A percentile compares a stretch with the other conserved stretches of the same genome.
Evolutionary conservation across 2,113 vertebrate species (phyloP).

Genomic region (Mustela nigripes): DNA sequence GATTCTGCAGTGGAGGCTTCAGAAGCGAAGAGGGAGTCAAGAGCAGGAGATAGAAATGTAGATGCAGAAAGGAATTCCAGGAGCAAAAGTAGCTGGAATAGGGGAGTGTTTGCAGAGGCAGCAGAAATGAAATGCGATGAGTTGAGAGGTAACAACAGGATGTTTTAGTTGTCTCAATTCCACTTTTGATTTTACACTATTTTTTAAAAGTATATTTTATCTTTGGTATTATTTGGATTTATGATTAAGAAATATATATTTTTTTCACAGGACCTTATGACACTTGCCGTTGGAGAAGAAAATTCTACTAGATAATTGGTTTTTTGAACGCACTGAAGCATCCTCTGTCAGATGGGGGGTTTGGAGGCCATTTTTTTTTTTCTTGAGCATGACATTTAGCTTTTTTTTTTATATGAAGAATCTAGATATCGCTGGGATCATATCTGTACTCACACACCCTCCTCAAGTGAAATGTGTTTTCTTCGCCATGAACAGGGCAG

Average conservation of each 20-base stretch:
- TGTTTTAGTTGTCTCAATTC: neutral
- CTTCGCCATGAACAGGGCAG: neutral
- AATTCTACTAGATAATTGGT: neutral
- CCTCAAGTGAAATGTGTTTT: neutral
- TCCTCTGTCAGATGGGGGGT: neutral
- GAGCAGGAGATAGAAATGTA: neutral
- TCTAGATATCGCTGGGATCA: neutral
- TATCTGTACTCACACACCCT: neutral
- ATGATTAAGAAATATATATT: slow-evolving; percentile 22
- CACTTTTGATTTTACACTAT: neutral
- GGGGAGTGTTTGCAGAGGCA: neutral
- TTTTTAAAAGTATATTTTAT: neutral
- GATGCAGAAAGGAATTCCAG: neutral
- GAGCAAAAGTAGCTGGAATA: neutral
- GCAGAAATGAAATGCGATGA: neutral
- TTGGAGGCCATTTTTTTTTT: neutral
- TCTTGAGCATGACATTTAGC: neutral
- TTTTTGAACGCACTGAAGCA: neutral
- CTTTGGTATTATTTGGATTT: neutral
- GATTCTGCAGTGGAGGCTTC: neutral
- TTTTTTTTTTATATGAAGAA: neutral
- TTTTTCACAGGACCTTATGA: neutral
- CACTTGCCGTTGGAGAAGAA: neutral
- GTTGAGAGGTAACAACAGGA: neutral
- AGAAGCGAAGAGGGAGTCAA: neutral